Base-by-base conservation (phyloP, 1,140 invertebrate genomes). In the Drosophila lini region DNA sequence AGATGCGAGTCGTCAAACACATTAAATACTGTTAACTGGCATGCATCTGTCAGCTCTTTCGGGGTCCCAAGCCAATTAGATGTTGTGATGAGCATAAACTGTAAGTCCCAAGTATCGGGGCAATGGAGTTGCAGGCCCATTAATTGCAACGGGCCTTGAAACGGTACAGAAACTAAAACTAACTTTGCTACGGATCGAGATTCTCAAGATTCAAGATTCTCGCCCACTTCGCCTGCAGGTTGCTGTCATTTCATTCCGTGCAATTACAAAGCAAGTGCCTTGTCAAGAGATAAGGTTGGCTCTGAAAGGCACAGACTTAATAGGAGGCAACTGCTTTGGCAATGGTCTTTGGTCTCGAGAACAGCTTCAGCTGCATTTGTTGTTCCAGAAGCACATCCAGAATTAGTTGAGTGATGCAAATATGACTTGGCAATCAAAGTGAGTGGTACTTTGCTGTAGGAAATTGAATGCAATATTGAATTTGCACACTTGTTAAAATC, bases 101-200 rank as follows among this genome's bases (percentile, higher is more conserved):
- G 41, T 44, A 63, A 73, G 48, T 22, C 41, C 11, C 48, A 25
- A 74, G 64, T 41, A 41, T 15, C 11, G 16, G n/a, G 31, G 22
- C 45, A 67, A 44, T 57, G 34, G 56, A 62, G 48, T 74, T 63
- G 62, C 22, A 40, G 69, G 79, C 79, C 78, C 83, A 79, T 88
- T 86, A 85, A 85, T 79, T 86, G 65, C 74, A 88, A 79, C 75
- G 83, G 82, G 70, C 65, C 62, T 74, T 62, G 68, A 31, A 86
- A 88, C 80, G 80, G 84, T 81, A 89, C 80, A 47, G 38, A 67
- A 48, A 77, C 59, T 38, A 55, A 58, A 69, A 38, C 47, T 34
- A 65, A 53, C 32, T 53, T 32, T 15, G 13, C 19, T 36, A 32
- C 45, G 45, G 5, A 25, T 47, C 11, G 19, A 41, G 19, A 28